A percentile compares a stretch with the other conserved stretches of the same genome.
Conservation (phyloP, 2,113 vertebrate genomes). For the Ovis canadensis region DNA sequence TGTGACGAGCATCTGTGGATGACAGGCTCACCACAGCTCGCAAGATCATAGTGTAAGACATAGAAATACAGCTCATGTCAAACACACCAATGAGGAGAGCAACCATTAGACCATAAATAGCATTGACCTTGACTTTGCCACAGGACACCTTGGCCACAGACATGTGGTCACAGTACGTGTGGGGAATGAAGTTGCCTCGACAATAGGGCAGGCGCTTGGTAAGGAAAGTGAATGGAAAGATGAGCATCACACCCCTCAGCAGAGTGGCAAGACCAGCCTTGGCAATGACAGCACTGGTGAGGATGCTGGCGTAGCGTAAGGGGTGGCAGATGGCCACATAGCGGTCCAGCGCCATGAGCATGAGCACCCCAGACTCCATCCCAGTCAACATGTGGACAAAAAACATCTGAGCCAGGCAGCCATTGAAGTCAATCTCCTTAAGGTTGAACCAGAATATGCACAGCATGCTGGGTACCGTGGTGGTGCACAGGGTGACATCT, state of each 20-base stretch:
- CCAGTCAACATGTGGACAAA: conserved; percentile 57
- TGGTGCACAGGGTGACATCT: conserved; percentile 29
- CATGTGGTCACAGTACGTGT: conserved; percentile 68
- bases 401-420: conserved; percentile 68
- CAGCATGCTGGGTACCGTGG: conserved; percentile 53
- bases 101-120: conserved; percentile 53
- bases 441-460: conserved; percentile 64
- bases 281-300: conserved; percentile 32
- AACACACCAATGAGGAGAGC: conserved; percentile 61
- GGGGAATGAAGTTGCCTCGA: conserved; percentile 17
- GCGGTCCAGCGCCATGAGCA: conserved; percentile 70
- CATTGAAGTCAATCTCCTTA: conserved; percentile 55
- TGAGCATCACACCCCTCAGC: conserved; percentile 23
- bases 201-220: conserved; percentile 56
- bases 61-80: conserved; percentile 51
- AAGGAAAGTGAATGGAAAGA: conserved; percentile 52
- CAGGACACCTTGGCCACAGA: conserved; percentile 63
- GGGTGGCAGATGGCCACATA: conserved; percentile 69
- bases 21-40: conserved; percentile 33
- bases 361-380: conserved; percentile 61
- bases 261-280: conserved; percentile 47
- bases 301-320: conserved; percentile 51
- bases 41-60: conserved; percentile 64
- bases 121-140: conserved; percentile 43
- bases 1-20: conserved; percentile 43